Evolutionary conservation across 2,113 vertebrate genomes (phyloP).

Genomic region (Perognathus longimembris): DNA sequence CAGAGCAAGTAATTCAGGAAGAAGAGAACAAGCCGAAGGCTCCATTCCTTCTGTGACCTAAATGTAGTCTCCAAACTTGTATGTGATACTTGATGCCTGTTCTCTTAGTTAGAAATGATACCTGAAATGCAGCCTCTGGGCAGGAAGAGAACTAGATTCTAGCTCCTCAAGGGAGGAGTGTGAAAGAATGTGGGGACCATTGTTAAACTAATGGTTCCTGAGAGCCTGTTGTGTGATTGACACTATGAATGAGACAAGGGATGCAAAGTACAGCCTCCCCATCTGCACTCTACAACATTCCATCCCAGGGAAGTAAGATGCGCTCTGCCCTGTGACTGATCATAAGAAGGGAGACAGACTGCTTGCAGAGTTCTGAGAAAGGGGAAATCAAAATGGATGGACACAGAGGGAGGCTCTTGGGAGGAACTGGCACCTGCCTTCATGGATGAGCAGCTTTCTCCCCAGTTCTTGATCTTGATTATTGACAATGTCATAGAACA

Average conservation of each 20-base stretch:
- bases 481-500: fast-evolving
- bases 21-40: background rate
- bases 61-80: background rate
- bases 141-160: background rate
- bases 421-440: background rate
- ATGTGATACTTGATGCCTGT: background rate
- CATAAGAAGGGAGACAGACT: background rate
- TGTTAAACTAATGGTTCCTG: background rate
- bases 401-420: background rate
- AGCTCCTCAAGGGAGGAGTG: background rate
- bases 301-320: background rate
- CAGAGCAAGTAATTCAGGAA: background rate
- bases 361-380: background rate
- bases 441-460: background rate
- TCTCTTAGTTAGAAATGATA: background rate
- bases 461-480: background rate
- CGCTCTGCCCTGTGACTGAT: background rate
- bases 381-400: background rate
- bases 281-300: background rate
- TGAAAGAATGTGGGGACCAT: background rate
- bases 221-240: background rate
- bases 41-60: background rate
- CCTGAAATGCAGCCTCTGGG: background rate
- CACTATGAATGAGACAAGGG: background rate
- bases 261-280: background rate